These are phyloP conservation scores for Aegotheles bennettii DNA, from an alignment of 2,113 vertebrate genomes.

Conservation along the genomic window DNA sequence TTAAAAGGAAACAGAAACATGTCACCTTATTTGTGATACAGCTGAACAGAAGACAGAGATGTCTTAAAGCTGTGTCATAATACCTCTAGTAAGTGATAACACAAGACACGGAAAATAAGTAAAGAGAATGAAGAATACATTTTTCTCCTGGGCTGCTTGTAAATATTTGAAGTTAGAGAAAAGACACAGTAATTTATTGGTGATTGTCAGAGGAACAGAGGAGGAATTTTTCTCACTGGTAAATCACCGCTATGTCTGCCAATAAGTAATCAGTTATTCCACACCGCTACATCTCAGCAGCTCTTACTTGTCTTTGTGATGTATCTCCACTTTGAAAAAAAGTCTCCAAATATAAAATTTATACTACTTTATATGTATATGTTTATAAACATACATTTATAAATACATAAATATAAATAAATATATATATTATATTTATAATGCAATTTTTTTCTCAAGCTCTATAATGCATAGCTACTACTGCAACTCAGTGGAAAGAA, in stretches of 20 bases:
- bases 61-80: background rate
- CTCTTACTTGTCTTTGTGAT: background rate
- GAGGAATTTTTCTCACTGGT: slow-evolving; percentile 13
- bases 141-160: background rate
- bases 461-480: background rate
- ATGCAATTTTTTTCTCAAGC: background rate
- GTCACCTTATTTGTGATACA: background rate
- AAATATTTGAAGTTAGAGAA: slow-evolving; percentile 9
- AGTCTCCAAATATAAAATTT: background rate
- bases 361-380: background rate
- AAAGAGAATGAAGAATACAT: background rate
- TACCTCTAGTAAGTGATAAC: background rate
- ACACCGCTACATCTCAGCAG: background rate
- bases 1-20: background rate
- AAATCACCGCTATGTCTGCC: background rate
- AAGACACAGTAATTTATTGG: background rate
- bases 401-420: too few species aligned
- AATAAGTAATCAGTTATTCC: background rate
- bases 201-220: background rate
- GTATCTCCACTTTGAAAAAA: background rate
- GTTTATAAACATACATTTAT: too few species aligned
- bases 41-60: background rate
- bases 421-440: background rate
- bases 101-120: background rate
- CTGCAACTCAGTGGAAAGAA: background rate